Conservation (phyloP, 2,113 vertebrate genomes). For the Lagenorhynchus albirostris region DNA sequence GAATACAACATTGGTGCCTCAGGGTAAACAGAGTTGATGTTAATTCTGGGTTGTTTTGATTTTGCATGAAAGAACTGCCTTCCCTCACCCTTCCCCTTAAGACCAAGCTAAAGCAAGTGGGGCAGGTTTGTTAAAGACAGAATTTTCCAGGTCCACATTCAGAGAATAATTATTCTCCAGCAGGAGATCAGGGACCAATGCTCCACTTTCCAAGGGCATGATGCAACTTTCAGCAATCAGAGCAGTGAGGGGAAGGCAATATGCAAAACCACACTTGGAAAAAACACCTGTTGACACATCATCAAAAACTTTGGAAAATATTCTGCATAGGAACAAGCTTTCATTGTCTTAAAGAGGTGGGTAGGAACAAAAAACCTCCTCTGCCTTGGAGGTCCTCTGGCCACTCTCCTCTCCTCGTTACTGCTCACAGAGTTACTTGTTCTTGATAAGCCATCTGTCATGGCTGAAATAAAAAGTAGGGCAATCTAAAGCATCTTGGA, state of each 20-base stretch:
- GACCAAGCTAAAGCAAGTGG: not conserved
- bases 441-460: not conserved
- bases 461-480: not conserved
- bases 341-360: not conserved
- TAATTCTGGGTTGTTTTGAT: not conserved
- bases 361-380: not conserved
- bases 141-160: not conserved
- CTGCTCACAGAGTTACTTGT: not conserved
- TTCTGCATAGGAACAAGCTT: not conserved
- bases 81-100: not conserved
- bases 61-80: not conserved
- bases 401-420: not conserved
- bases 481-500: not conserved
- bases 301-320: not conserved
- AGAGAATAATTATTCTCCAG: not conserved
- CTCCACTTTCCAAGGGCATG: not conserved
- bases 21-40: not conserved
- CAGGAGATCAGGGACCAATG: not conserved
- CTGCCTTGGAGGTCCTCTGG: not conserved
- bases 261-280: not conserved
- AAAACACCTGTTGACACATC: not conserved
- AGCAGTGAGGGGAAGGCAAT: not conserved
- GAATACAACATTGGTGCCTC: not conserved
- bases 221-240: not conserved
- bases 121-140: not conserved